Base-by-base conservation (phyloP, 2,797 vertebrate species). In the Brotula barbata region DNA sequence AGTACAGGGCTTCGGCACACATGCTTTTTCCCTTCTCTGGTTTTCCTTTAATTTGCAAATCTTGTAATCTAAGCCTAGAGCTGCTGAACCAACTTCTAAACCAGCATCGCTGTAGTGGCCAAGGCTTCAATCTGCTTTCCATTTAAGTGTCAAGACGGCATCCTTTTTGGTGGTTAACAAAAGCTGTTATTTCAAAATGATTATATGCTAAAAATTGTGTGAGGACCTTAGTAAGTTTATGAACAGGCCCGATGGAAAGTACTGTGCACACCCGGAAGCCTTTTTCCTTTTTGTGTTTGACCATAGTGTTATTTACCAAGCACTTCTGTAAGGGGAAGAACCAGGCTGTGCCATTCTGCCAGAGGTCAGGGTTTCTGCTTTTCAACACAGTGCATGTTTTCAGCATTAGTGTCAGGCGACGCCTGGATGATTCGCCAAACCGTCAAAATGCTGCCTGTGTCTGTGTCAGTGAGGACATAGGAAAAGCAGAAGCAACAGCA, bases 31-130 rank as follows among this genome's bases (percentile, higher is more conserved):
- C 87, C 86, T 88, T 89, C 88, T 91, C 87, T 78, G 90, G 89
- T 95, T 96, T 95, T 93, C 92, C 94, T 96, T 96, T 93, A 92
- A 95, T 97, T 97, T 95, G 91, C 92, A 95, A 92, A 96, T 96
- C 94, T 94, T 95, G 95, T 95, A 94, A 96, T 95, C 93, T 94
- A 95, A 95, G 92, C 93, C 92, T 90, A 85, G 91, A 94, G 93
- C 88, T 92, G 93, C 91, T 92, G 91, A 93, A 93, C 88, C 90
- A 91, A 91, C 88, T 92, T 92, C 91, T 89, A 93, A 95, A 93
- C 90, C 94, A 92, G 92, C 83, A 85, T 19, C 47, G 86, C 61
- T 88, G 45, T 81, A 92, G 88, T 88, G 66, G 94, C 95, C 94
- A 96, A 95, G 89, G 91, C 84, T 66, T 76, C 89, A 96, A 94